These are phyloP conservation scores for Xanthia togata DNA, from an alignment of 2,888 invertebrate genomes.

Conservation along the genomic window DNA sequence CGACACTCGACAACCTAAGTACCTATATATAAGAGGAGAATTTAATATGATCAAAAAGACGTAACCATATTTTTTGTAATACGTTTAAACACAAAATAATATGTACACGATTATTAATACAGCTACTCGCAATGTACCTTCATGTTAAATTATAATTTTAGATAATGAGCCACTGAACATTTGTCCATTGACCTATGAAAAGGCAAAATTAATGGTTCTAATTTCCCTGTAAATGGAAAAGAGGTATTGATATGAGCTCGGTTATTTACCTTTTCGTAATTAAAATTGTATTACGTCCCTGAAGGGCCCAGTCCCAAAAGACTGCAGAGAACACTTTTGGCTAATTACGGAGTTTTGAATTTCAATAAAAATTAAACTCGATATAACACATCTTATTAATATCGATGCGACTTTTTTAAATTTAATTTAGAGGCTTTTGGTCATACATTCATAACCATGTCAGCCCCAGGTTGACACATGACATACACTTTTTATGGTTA, in stretches of 20 bases:
- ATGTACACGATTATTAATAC: background rate
- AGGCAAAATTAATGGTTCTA: slow-evolving; percentile 29
- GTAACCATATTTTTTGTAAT: background rate
- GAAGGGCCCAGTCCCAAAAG: background rate
- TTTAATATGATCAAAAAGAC: background rate
- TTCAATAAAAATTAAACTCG: background rate
- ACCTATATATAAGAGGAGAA: background rate
- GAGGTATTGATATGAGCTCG: slow-evolving; percentile 21
- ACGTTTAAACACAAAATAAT: background rate
- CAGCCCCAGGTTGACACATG: too few relatives aligned
- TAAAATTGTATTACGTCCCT: slow-evolving; percentile 1
- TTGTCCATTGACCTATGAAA: background rate
- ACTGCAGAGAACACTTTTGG: background rate
- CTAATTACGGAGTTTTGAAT: slow-evolving; percentile 11
- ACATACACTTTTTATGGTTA: too few relatives aligned
- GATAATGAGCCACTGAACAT: slow-evolving; percentile 3
- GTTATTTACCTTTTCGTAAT: slow-evolving; percentile 26
- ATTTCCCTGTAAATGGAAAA: slow-evolving; percentile 12
- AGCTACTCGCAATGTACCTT: background rate
- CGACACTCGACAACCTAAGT: background rate
- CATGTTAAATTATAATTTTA: slow-evolving; percentile 12
- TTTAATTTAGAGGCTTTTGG: too few relatives aligned
- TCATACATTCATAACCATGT: too few relatives aligned
- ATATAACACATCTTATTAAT: background rate
- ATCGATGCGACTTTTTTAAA: background rate